These are phyloP conservation scores for Chamaea fasciata DNA, from an alignment of 2,113 vertebrate species.

Conservation along the genomic window DNA sequence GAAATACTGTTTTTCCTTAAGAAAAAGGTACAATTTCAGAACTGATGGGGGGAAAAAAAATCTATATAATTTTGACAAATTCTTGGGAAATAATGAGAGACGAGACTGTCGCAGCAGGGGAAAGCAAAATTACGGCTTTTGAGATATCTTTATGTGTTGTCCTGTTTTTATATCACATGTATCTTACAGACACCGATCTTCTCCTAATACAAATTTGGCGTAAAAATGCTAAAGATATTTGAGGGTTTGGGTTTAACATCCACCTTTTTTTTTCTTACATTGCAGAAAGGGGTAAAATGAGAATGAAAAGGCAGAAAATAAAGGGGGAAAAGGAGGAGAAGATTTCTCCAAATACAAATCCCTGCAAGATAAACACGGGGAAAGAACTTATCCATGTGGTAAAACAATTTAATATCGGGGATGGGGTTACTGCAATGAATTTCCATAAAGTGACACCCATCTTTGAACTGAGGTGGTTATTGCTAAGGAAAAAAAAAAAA, in stretches of 20 bases:
- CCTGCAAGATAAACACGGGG: not conserved
- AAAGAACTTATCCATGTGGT: no score
- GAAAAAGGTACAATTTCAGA: not conserved
- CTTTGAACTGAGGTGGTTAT: not conserved
- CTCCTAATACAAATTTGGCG: not conserved
- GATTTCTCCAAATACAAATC: not conserved
- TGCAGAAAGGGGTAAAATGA: not conserved
- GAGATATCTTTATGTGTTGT: not conserved
- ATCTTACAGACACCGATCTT: not conserved
- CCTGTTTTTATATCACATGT: fast-evolving
- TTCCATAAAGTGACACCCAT: not conserved
- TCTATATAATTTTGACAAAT: not conserved
- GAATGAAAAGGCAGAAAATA: not conserved
- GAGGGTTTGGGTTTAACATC: not conserved
- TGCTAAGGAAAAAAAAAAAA: not conserved
- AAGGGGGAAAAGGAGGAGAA: not conserved
- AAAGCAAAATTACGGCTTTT: not conserved
- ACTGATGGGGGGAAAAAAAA: not conserved
- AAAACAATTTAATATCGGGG: not conserved
- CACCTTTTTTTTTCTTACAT: not conserved
- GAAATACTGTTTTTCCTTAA: not conserved
- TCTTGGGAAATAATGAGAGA: not conserved
- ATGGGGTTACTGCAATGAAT: not conserved
- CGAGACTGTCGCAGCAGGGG: not conserved
- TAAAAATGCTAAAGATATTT: not conserved